Evolutionary conservation across 2,797 vertebrate genomes (phyloP).

Genomic region (Mormyrus proboscirostris): DNA sequence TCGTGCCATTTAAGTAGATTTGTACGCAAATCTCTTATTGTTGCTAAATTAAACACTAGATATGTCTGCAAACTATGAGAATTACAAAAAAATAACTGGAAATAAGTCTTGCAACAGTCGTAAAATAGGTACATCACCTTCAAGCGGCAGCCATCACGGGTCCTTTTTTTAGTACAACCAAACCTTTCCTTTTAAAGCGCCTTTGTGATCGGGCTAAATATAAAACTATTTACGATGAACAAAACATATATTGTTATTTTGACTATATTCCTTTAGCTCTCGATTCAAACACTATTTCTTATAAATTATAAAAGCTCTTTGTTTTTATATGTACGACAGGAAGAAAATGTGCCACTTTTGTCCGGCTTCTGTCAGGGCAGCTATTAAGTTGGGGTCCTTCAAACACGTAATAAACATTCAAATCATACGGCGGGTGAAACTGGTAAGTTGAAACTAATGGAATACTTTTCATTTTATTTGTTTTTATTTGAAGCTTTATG

Average conservation of each 20-base stretch:
- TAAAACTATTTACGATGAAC: background rate
- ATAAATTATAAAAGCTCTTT: background rate
- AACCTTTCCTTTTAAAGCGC: background rate
- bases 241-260: background rate
- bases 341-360: background rate
- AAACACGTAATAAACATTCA: conserved; percentile 12
- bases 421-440: conserved; percentile 9
- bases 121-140: conserved; percentile 1
- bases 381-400: conserved; percentile 15
- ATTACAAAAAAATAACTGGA: background rate
- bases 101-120: background rate
- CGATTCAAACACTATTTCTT: background rate
- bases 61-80: background rate
- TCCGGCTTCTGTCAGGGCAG: background rate
- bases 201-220: background rate
- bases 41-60: background rate
- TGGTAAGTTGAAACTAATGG: background rate
- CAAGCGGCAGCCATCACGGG: conserved; percentile 20
- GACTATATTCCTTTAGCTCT: background rate
- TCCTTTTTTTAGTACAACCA: conserved; percentile 1
- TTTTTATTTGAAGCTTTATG: background rate
- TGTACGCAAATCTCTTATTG: background rate
- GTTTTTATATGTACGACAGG: background rate
- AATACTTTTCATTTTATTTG: background rate
- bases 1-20: background rate